A percentile compares a stretch with the other conserved stretches of the same genome.
Conservation (phyloP, 2,797 vertebrate genomes). For the Tauraco hartlaubi region DNA sequence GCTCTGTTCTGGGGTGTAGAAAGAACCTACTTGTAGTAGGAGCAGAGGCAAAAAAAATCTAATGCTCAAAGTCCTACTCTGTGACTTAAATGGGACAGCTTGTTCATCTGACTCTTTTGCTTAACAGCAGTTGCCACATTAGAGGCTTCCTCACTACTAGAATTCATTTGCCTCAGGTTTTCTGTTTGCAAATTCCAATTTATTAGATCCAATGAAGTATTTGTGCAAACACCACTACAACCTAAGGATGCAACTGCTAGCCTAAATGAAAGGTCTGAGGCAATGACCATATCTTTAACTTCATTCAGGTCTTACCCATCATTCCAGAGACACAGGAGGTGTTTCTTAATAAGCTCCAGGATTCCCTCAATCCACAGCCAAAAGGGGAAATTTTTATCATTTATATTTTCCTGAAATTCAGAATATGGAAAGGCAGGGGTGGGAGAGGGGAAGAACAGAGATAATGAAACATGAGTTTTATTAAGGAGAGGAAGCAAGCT, state of each 20-base stretch:
- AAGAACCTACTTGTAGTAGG: neutral
- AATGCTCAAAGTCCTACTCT: neutral
- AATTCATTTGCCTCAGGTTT: neutral
- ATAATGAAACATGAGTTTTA: neutral
- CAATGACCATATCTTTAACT: neutral
- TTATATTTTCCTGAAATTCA: conserved; percentile 86
- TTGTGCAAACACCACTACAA: neutral
- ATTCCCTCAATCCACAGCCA: conserved; percentile 99
- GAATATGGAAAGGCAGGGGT: neutral
- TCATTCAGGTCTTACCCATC: conserved; percentile 87
- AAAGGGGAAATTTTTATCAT: conserved; percentile 92
- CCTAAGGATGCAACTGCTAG: neutral
- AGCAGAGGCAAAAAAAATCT: neutral
- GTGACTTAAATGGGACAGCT: neutral
- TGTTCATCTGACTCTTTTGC: neutral
- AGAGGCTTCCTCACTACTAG: neutral
- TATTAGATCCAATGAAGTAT: neutral
- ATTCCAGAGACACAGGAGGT: conserved; percentile 93
- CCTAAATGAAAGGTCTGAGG: neutral
- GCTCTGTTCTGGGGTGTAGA: neutral
- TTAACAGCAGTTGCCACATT: neutral
- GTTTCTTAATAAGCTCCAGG: conserved; percentile 95
- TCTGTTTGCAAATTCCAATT: neutral
- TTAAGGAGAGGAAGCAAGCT: neutral
- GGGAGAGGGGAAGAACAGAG: neutral